These are phyloP conservation scores for Urosaurus nigricauda DNA, from an alignment of 2,797 vertebrate species.

Conservation along the genomic window DNA sequence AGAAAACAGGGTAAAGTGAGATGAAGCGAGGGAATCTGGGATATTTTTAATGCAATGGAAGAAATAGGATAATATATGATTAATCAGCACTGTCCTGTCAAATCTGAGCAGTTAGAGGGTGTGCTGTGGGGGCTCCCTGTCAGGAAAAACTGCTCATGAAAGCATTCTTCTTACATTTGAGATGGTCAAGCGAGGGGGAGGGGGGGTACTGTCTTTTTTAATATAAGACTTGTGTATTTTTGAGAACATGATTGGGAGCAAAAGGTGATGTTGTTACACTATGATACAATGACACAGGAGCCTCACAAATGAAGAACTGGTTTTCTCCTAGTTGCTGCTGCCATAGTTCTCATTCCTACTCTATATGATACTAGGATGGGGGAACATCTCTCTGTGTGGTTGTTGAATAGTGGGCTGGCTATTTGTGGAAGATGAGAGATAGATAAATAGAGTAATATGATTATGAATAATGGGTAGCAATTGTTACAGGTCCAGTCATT, in stretches of 20 bases:
- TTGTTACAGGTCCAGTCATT: neutral
- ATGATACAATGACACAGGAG: neutral
- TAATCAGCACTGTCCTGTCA: too few relatives aligned
- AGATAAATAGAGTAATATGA: neutral
- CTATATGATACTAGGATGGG: neutral
- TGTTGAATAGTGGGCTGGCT: neutral
- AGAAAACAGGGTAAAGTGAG: too few relatives aligned
- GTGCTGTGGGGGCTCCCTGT: too few relatives aligned
- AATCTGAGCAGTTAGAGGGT: too few relatives aligned
- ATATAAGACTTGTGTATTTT: neutral
- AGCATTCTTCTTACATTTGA: too few relatives aligned
- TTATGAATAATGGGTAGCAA: neutral
- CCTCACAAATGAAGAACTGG: neutral
- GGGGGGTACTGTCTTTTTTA: neutral
- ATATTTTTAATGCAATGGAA: too few relatives aligned
- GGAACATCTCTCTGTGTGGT: neutral
- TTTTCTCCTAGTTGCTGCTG: neutral
- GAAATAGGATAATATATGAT: too few relatives aligned
- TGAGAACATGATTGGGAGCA: neutral
- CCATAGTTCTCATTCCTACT: neutral
- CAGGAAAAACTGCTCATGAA: too few relatives aligned
- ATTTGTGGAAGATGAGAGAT: neutral
- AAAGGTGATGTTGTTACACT: neutral
- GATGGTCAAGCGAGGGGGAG: too few relatives aligned
- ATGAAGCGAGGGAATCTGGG: too few relatives aligned